Evolutionary conservation across 2,888 invertebrate genomes (phyloP).

Genomic region (Thereva nobilitata): DNA sequence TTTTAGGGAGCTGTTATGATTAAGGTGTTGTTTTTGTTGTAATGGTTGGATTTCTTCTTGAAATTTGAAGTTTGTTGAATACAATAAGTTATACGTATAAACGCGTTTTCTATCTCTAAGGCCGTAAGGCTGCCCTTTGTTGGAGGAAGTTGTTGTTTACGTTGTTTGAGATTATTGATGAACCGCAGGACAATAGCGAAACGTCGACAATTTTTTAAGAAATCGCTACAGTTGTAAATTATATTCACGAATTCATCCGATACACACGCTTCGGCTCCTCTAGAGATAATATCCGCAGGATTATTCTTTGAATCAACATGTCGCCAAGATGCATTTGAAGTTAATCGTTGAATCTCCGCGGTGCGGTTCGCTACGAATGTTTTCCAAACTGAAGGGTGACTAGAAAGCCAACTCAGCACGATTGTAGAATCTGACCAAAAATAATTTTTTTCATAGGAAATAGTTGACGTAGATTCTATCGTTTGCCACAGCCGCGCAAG

Average conservation of each 20-base stretch:
- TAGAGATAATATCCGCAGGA: slow-evolving; percentile 42
- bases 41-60: too few species aligned
- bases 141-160: not conserved
- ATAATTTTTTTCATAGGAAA: not conserved
- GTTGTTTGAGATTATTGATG: not conserved
- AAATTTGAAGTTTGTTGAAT: not conserved
- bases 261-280: slow-evolving; percentile 34
- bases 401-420: not conserved
- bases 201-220: not conserved
- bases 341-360: slow-evolving; percentile 36
- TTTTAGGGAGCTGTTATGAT: not conserved
- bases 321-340: slow-evolving; percentile 32
- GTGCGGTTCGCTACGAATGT: slow-evolving; percentile 40
- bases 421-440: not conserved
- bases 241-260: not conserved
- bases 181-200: not conserved
- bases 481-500: not conserved
- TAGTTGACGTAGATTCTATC: not conserved
- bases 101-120: not conserved
- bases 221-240: not conserved
- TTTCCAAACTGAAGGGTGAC: slow-evolving; percentile 13
- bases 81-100: not conserved
- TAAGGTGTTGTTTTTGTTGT: not conserved
- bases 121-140: not conserved
- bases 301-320: slow-evolving; percentile 39